Evolutionary conservation across 2,888 invertebrate species (phyloP), one percentile per base, ranked within the genome.

Genomic region (Sceliomorpha sp.): DNA sequence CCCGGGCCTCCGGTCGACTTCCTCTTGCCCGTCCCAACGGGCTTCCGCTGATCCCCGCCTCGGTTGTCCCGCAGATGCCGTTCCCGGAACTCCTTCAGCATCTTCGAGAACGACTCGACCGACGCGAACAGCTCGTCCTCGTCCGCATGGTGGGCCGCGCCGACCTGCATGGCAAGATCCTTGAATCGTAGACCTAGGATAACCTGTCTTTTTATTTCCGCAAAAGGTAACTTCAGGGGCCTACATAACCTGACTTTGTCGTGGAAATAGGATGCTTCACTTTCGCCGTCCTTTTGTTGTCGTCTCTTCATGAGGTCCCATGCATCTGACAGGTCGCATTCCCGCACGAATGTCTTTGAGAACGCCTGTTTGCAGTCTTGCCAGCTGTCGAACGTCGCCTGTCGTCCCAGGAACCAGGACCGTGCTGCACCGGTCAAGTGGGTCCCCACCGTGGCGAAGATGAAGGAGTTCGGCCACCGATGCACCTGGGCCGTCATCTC

Each of bases 81-180:
- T n/a, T 9, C n/a, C 15, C 15, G n/a, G 9, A 15, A 36, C 15
- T 36, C 36, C 9, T 14, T 15, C 15, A 36, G 6, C 0, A 15
- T 36, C n/a, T 36, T 36, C 1, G 36, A 1, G 9, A 36, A 36
- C 4, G 15, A n/a, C 13, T 36, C 36, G 15, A 36, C 15, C 8
- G 14, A 14, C n/a, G 36, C 42, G n/a, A 42, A 42, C 9, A 42
- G 27, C 2, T 42, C 42, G 7, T 42, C 42, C n/a, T 42, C 42
- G 8, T 42, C 26, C 4, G 8, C 14, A 27, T 42, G 42, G 4
- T 2, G 3, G 8, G 26, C 27, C 7, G 42, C 42, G n/a, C 42
- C 0, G 5, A 27, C 42, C 6, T 42, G 27, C 27, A 27, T 26
- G n/a, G n/a, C n/a, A n/a, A n/a, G n/a, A n/a, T n/a, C n/a, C n/a